Conservation (phyloP, 2,797 vertebrate species). For the Acrossocheilus wenchowensis region DNA sequence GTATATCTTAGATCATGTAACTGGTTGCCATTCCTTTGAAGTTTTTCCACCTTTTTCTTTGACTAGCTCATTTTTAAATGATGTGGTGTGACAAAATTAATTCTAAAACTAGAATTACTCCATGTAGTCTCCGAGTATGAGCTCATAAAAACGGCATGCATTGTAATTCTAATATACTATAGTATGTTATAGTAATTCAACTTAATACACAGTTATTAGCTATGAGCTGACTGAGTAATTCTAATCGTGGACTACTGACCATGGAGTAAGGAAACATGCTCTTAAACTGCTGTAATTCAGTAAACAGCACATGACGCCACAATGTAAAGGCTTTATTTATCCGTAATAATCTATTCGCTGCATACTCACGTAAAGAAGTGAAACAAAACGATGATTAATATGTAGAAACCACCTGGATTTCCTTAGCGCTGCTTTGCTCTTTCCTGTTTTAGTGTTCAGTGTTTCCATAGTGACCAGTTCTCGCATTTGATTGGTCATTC, state of each 20-base stretch:
- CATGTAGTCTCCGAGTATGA: neutral
- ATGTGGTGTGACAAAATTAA: neutral
- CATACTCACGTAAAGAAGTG: conserved; percentile 13
- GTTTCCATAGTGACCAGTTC: conserved; percentile 66
- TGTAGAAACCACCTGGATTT: conserved; percentile 20
- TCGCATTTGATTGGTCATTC: conserved; percentile 59
- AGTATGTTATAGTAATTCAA: neutral
- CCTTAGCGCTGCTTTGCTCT: neutral
- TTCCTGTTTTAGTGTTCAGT: conserved; percentile 59
- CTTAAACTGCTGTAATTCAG: neutral
- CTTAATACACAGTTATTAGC: neutral
- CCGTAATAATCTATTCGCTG: neutral
- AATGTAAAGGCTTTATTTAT: neutral
- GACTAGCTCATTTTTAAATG: neutral
- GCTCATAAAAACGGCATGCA: neutral
- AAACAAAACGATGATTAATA: conserved; percentile 15
- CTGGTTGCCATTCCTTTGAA: neutral
- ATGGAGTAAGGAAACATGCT: neutral
- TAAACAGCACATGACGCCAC: neutral
- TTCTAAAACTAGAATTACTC: neutral
- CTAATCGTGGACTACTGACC: neutral
- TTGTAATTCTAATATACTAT: neutral
- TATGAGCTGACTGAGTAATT: neutral
- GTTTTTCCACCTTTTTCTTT: neutral
- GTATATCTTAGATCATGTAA: neutral